Evolutionary conservation across 64 coral and sea anemone genomes (phyloP), one percentile per base, ranked within the genome.

Genomic region (Astreopora myriophthalma): DNA sequence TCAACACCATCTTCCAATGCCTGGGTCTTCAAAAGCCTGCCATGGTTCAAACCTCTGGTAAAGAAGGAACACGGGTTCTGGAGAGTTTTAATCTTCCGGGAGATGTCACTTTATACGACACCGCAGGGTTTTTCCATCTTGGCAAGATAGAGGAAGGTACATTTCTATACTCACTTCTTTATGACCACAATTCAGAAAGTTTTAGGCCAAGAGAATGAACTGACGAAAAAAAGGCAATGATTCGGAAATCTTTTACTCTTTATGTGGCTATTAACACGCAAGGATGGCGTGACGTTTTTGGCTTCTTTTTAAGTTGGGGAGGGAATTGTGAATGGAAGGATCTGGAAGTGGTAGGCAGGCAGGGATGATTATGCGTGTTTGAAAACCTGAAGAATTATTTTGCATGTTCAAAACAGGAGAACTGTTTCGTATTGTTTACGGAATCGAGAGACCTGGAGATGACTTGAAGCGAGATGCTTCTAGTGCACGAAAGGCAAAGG

Each of bases 61-160:
- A 73, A 0, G 95, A 96, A 48, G 91, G 90, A 2, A 96, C 95
- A 2, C 58, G 37, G 42, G 70, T 60, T 6, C 30, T 96, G 28
- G 90, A 96, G 25, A 63, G 74, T 48, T 93, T 84, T 63, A 16
- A 3, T 64, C 29, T 55, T 37, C 81, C 88, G 51, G 0, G 2
- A 86, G 64, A 23, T 37, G 84, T 96, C 28, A 78, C 78, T 24
- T 19, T 96, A 8, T 55, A 79, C 27, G 95, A 96, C 78, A 96
- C 90, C 23, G 26, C 90, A 51, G 95, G 95, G 22, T 96, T 93
- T 80, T 96, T 93, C 22, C 78, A 93, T 30, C 74, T 96, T 8
- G 71, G 89, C 32, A 76, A 13, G 30, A 63, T 35, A 3, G 79
- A 83, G 22, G 57, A 83, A 39, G 79, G 79, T 83, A 35, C 13